Evolutionary conservation across 1,140 invertebrate species (phyloP).

Genomic region (Melipona quadrifasciata): DNA sequence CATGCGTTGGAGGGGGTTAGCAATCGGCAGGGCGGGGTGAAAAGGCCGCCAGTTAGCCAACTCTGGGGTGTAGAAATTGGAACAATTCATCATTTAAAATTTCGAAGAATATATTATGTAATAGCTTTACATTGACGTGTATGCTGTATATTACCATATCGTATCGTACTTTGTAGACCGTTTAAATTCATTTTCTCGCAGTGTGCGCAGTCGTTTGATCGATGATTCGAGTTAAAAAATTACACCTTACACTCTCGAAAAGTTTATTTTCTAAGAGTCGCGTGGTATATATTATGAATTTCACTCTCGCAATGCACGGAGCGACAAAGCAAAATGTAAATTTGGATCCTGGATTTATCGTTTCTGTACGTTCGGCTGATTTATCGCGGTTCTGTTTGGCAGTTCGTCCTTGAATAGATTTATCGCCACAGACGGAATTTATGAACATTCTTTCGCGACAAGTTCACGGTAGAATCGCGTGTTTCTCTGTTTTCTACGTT

Average conservation of each 20-base stretch:
- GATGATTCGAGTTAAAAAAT: neutral
- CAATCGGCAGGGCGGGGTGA: too few relatives aligned
- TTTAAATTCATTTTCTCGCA: neutral
- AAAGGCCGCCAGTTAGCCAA: too few relatives aligned
- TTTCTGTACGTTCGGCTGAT: slow-evolving; percentile 14
- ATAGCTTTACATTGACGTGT: neutral
- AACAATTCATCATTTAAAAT: neutral
- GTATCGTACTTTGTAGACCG: neutral
- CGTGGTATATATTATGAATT: neutral
- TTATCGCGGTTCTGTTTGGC: slow-evolving; percentile 13
- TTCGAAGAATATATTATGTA: neutral
- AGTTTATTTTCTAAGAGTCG: neutral
- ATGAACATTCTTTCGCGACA: neutral
- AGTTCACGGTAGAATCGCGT: neutral
- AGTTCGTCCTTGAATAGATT: neutral
- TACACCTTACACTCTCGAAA: too few relatives aligned
- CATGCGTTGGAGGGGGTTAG: too few relatives aligned
- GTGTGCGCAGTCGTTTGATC: neutral
- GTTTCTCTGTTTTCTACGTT: neutral
- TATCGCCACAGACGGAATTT: slow-evolving; percentile 9
- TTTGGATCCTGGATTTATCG: slow-evolving; percentile 29
- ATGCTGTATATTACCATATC: too few relatives aligned
- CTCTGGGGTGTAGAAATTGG: too few relatives aligned
- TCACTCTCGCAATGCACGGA: neutral
- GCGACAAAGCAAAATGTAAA: slow-evolving; percentile 20